These are phyloP conservation scores for Antheraea pernyi DNA, from an alignment of 1,140 invertebrate species.

Conservation along the genomic window DNA sequence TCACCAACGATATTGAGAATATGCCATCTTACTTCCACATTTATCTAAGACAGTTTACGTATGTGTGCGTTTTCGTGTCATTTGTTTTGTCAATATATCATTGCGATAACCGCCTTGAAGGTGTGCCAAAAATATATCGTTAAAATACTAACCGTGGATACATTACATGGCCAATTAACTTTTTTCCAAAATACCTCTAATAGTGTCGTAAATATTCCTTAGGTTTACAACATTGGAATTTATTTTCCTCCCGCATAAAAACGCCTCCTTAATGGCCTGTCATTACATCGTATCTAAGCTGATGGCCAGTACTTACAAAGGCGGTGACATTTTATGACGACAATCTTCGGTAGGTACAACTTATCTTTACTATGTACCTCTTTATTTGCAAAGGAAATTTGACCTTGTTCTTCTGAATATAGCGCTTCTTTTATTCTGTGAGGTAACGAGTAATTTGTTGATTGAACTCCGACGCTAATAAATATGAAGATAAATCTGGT, in stretches of 20 bases:
- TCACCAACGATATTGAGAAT: no score
- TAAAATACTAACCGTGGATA: no score
- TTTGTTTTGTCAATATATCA: no score
- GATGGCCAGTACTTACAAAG: constrained; percentile 34
- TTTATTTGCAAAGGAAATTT: constrained; percentile 1
- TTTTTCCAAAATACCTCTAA: neutral
- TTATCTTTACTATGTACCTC: constrained; percentile 24
- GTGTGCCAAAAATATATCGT: no score
- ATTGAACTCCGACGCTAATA: constrained; percentile 26
- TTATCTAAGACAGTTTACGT: no score
- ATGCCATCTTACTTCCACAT: no score
- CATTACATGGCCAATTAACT: neutral
- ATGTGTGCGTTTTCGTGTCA: no score
- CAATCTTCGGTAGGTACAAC: constrained; percentile 32
- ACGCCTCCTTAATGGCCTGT: neutral
- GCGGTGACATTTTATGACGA: constrained; percentile 39
- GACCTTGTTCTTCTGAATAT: neutral
- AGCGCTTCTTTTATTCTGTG: constrained; percentile 7
- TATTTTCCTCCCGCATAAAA: neutral
- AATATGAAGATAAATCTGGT: constrained; percentile 18
- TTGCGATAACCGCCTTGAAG: no score
- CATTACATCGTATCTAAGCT: constrained; percentile 17
- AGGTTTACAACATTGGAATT: neutral
- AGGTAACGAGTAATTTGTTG: constrained; percentile 18
- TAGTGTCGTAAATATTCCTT: neutral